A percentile compares a stretch with the other conserved stretches of the same genome.
Evolutionary conservation across 2,888 invertebrate species (phyloP).

Genomic region (Prenolepis imparis): DNA sequence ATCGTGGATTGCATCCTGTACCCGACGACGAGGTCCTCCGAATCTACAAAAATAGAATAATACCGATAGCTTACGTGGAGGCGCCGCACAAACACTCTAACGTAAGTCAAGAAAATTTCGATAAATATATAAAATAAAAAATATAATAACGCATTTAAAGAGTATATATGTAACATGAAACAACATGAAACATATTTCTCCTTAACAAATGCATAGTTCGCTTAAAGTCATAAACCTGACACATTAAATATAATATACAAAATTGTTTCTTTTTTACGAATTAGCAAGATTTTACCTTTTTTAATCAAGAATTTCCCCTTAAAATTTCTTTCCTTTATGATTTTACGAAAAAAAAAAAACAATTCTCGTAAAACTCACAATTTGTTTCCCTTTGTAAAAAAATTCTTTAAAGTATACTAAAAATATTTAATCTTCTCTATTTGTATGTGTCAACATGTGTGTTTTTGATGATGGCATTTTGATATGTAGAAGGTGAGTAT

Average conservation of each 20-base stretch:
- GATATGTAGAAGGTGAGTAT: conserved; percentile 75
- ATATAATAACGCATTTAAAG: not conserved
- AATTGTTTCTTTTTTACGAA: not conserved
- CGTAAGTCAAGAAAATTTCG: conserved; percentile 86
- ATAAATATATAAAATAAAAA: not conserved
- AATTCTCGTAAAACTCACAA: not conserved
- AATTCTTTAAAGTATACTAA: conserved; percentile 1
- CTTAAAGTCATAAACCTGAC: not conserved
- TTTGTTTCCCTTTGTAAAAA: not conserved
- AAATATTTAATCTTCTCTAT: conserved; percentile 60
- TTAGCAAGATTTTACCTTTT: not conserved
- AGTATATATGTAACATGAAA: not conserved
- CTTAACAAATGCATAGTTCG: conserved; percentile 1
- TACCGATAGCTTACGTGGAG: conserved; percentile 95
- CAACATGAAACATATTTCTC: not conserved
- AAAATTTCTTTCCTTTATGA: not conserved
- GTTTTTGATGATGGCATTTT: conserved; percentile 66
- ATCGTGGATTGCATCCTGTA: conserved; percentile 93
- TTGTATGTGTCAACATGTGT: conserved; percentile 74
- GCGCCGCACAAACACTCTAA: conserved; percentile 91
- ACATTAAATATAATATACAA: not conserved
- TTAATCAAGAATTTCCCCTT: not conserved
- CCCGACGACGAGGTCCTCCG: conserved; percentile 94
- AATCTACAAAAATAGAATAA: conserved; percentile 94
- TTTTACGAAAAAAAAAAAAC: not conserved